Conservation (phyloP, 2,888 invertebrate genomes). For the Pherbina coryleti region DNA sequence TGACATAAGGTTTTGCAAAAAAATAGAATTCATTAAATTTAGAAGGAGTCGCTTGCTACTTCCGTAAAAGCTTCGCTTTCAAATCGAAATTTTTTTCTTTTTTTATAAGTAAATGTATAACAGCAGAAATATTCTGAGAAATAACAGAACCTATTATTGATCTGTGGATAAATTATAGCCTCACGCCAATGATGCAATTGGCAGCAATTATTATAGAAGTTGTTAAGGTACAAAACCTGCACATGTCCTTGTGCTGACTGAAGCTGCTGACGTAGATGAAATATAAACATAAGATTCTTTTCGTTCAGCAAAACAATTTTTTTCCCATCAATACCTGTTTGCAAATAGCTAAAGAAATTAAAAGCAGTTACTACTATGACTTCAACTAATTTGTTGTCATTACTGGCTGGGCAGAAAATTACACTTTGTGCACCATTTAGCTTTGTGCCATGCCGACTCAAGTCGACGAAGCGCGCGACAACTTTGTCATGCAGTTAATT, state of each 20-base stretch:
- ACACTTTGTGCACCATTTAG: slow-evolving; percentile 22
- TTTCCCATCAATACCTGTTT: slow-evolving; percentile 10
- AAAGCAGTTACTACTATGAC: slow-evolving; percentile 31
- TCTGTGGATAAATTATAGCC: background rate
- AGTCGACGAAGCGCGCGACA: slow-evolving; percentile 21
- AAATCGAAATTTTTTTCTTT: no score
- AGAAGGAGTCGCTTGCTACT: no score
- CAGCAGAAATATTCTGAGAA: no score
- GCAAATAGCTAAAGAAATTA: slow-evolving; percentile 31
- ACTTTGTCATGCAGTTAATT: slow-evolving; percentile 25
- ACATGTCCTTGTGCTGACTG: slow-evolving; percentile 13
- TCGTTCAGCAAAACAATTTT: background rate
- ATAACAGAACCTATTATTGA: background rate
- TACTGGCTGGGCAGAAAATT: slow-evolving; percentile 13
- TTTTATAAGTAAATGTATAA: no score
- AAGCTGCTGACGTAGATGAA: background rate
- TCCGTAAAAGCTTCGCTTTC: no score
- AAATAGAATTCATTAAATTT: no score
- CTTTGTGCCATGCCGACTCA: slow-evolving; percentile 30
- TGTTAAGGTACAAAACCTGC: background rate
- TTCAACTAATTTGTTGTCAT: slow-evolving; percentile 47
- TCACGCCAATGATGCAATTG: slow-evolving; percentile 11
- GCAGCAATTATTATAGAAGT: background rate
- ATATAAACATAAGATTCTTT: background rate
- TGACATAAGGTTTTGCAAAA: no score